Percentiles rank a stretch among this genome's conserved stretches.
Conservation (phyloP, 2,797 vertebrate species). For the Pseudotriccus pelzelni region DNA sequence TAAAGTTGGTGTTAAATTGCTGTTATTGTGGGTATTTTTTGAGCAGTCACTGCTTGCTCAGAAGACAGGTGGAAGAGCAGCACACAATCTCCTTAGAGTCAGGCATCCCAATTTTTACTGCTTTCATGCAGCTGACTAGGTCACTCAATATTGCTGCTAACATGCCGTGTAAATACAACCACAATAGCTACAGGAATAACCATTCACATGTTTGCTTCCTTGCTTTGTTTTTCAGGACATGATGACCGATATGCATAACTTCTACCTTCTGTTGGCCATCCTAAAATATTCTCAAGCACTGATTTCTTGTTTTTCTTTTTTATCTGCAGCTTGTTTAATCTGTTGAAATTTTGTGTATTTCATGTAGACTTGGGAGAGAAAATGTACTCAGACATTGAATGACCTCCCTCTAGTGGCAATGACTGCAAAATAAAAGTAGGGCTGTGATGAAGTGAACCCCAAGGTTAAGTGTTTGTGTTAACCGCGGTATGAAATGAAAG, state of each 20-base stretch:
- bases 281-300: background rate
- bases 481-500: background rate
- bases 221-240: background rate
- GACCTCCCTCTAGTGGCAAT: conserved; percentile 45
- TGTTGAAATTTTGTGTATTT: background rate
- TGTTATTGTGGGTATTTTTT: background rate
- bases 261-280: background rate
- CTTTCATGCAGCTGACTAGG: background rate
- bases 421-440: background rate
- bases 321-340: fast-evolving
- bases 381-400: background rate
- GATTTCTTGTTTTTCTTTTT: too few relatives aligned
- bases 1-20: background rate
- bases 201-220: background rate
- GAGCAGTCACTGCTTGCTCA: background rate
- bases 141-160: background rate
- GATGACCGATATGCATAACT: fast-evolving
- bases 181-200: background rate
- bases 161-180: fast-evolving
- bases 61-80: background rate
- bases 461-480: background rate
- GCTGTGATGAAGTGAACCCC: background rate
- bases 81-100: background rate
- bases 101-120: background rate
- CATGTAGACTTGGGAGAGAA: background rate